Evolutionary conservation across 2,113 vertebrate genomes (phyloP).

Genomic region (Cyanoramphus novaezelandiae): DNA sequence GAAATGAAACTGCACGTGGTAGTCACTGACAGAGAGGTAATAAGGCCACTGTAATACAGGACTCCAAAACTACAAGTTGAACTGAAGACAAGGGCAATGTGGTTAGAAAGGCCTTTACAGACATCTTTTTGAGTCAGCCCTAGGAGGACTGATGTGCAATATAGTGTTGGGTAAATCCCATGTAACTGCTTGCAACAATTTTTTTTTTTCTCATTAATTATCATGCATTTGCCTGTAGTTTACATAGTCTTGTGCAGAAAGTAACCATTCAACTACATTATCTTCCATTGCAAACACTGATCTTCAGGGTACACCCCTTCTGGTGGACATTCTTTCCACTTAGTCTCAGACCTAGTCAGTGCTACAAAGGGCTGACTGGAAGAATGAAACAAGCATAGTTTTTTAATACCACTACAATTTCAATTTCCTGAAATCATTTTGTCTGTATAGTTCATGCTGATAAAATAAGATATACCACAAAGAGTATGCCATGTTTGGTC

Average conservation of each 20-base stretch:
- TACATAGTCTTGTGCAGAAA: neutral
- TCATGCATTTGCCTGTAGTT: neutral
- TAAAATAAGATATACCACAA: neutral
- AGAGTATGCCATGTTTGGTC: neutral
- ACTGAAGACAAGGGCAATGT: neutral
- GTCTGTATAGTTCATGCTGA: neutral
- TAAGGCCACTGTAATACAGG: rapidly evolving
- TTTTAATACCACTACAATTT: neutral
- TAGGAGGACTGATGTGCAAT: neutral
- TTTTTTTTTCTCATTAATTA: neutral
- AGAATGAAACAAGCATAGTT: neutral
- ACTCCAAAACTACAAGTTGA: neutral
- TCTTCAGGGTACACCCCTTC: neutral
- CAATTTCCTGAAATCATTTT: neutral
- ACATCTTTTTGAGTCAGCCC: neutral
- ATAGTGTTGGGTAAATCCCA: neutral
- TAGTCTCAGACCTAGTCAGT: neutral
- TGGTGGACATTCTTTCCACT: neutral
- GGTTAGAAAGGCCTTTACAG: neutral
- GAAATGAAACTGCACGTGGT: neutral
- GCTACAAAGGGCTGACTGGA: neutral
- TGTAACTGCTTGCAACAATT: neutral
- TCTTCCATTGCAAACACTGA: neutral
- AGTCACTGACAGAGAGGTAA: neutral
- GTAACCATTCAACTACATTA: neutral